Evolutionary conservation across 2,113 vertebrate genomes (phyloP).

Genomic region (Dipodomys ordii): DNA sequence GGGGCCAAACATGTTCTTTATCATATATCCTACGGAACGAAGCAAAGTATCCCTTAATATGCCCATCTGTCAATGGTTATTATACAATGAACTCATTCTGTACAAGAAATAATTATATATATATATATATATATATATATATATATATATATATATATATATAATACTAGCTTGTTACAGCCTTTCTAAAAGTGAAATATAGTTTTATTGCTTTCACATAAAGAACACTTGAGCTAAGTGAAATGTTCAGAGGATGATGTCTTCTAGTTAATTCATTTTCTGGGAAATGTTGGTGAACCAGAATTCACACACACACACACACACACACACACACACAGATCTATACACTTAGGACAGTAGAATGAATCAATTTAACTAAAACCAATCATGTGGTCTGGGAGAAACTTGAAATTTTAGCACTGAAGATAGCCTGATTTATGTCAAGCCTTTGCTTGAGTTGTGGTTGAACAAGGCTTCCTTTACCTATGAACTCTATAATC

Average conservation of each 20-base stretch:
- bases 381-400: conserved; percentile 5
- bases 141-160: not conserved
- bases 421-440: conserved; percentile 15
- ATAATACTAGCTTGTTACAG: conserved; percentile 14
- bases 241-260: conserved; percentile 60
- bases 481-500: not conserved
- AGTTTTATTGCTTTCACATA: conserved; percentile 35
- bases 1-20: conserved; percentile 37
- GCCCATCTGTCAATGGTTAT: conserved; percentile 3
- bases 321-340: not conserved
- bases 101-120: conserved; percentile 35
- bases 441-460: conserved; percentile 30
- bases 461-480: conserved; percentile 17
- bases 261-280: conserved; percentile 49
- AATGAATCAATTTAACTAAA: conserved; percentile 11
- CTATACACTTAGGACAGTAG: not conserved
- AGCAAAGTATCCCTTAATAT: conserved; percentile 46
- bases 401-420: not conserved
- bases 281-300: conserved; percentile 57
- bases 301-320: not conserved
- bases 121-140: not conserved
- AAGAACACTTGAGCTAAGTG: conserved; percentile 35
- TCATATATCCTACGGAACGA: not conserved
- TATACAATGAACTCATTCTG: conserved; percentile 19
- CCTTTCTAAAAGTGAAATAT: conserved; percentile 21